Evolutionary conservation across 1,140 invertebrate genomes (phyloP).

Genomic region (Bombus impatiens): DNA sequence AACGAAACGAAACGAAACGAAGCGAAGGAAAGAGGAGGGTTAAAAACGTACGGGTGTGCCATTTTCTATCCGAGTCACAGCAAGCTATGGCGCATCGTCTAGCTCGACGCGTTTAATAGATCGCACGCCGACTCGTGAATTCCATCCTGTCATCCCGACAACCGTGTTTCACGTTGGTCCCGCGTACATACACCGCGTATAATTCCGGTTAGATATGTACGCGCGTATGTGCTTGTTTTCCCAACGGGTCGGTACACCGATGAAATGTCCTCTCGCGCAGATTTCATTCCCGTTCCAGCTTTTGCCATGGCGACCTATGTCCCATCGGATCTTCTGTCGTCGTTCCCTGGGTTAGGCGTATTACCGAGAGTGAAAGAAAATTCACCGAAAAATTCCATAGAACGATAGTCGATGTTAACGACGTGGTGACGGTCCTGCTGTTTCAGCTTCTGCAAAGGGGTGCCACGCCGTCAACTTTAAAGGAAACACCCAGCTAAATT

Average conservation of each 20-base stretch:
- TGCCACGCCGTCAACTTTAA: neutral
- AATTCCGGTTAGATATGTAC: conserved; percentile 42
- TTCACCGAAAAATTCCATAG: conserved; percentile 3
- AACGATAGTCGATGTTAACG: conserved; percentile 21
- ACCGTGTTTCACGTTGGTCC: conserved; percentile 33
- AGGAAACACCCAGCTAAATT: neutral
- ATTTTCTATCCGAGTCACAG: conserved; percentile 21
- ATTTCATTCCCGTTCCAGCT: conserved; percentile 30
- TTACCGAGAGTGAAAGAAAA: conserved; percentile 1
- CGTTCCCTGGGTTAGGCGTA: neutral
- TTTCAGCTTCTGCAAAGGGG: no score
- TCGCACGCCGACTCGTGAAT: conserved; percentile 46
- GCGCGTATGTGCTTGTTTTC: conserved; percentile 42
- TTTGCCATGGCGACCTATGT: neutral
- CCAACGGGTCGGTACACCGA: conserved; percentile 38
- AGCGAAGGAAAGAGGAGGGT: neutral
- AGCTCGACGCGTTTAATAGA: conserved; percentile 45
- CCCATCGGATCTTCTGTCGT: conserved; percentile 31
- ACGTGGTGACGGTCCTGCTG: neutral
- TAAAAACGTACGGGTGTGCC: conserved; percentile 28
- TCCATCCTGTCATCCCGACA: conserved; percentile 47
- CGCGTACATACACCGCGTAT: conserved; percentile 12
- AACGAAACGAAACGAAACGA: conserved; percentile 29
- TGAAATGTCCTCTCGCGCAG: conserved; percentile 37
- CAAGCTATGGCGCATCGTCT: conserved; percentile 1